Evolutionary conservation across 2,113 vertebrate genomes (phyloP).

Genomic region (Cottus gobio): DNA sequence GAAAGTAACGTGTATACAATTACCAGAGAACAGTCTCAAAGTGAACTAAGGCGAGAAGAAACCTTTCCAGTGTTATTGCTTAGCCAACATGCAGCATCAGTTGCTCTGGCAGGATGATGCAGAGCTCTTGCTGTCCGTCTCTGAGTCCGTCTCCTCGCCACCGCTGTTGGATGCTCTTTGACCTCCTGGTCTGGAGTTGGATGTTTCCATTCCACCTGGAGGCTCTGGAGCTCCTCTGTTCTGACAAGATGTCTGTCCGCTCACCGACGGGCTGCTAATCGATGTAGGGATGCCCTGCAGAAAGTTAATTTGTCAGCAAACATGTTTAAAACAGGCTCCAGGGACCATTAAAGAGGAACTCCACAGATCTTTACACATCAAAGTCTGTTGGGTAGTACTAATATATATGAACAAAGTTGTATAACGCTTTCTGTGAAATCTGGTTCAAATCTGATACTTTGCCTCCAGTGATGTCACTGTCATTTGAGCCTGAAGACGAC

Average conservation of each 20-base stretch:
- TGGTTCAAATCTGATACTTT: not conserved
- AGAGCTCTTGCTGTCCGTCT: slow-evolving; percentile 78
- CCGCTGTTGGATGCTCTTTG: slow-evolving; percentile 45
- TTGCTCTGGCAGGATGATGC: slow-evolving; percentile 63
- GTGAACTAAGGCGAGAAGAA: not conserved
- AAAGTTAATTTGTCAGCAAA: not conserved
- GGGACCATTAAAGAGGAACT: not conserved
- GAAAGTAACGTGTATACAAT: not conserved
- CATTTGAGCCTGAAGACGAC: not conserved
- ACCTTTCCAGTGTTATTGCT: slow-evolving; percentile 9
- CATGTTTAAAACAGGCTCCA: not conserved
- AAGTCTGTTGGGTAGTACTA: not conserved
- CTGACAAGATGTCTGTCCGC: not conserved
- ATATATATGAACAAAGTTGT: not conserved
- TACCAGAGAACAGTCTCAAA: not conserved
- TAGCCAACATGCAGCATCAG: slow-evolving; percentile 26
- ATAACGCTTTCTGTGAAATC: not conserved
- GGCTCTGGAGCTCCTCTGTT: slow-evolving; percentile 34
- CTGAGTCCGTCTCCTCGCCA: slow-evolving; percentile 76
- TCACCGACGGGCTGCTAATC: slow-evolving; percentile 19
- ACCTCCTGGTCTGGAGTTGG: slow-evolving; percentile 42
- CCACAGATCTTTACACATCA: not conserved
- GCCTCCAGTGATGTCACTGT: not conserved
- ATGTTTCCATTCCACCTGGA: slow-evolving; percentile 13
- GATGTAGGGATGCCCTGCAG: slow-evolving; percentile 49